Evolutionary conservation across 37 sponge, comb jelly and placozoan species (phyloP).

Genomic region (Diacarnus erythraeanus): DNA sequence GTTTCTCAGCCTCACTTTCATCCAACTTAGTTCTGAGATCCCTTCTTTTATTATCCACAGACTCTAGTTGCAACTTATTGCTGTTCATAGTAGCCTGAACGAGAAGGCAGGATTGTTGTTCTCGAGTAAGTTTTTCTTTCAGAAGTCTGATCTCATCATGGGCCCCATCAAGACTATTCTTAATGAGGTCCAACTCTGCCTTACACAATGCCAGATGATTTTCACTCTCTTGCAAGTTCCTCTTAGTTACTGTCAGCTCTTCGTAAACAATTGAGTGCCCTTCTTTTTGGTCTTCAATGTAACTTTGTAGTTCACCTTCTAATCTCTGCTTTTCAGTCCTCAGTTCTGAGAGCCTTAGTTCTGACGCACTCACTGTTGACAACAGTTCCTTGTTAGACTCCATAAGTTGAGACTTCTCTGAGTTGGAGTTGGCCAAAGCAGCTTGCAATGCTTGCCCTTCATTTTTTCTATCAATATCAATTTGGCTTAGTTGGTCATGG

Average conservation of each 20-base stretch:
- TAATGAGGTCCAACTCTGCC: background rate
- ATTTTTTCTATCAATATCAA: background rate
- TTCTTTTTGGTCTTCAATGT: constrained; percentile 12
- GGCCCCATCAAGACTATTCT: background rate
- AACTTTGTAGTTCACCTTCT: background rate
- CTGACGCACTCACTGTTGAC: background rate
- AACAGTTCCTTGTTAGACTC: background rate
- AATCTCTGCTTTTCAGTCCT: background rate
- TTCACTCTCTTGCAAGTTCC: background rate
- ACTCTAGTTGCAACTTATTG: background rate
- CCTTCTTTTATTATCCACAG: background rate
- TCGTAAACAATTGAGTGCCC: background rate
- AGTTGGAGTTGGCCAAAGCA: background rate
- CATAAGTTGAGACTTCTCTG: background rate
- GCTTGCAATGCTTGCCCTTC: background rate
- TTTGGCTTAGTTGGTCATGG: background rate
- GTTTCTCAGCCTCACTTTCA: background rate
- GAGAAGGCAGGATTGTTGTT: background rate
- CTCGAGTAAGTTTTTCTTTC: background rate
- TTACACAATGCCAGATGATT: background rate
- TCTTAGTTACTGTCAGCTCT: background rate
- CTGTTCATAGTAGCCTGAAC: constrained; percentile 1
- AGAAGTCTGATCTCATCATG: background rate
- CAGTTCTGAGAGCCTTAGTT: background rate
- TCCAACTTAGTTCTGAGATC: background rate